phyloP scores from a whole-genome alignment of 2,888 invertebrate genomes.

The Agapostemon virescens region DNA sequence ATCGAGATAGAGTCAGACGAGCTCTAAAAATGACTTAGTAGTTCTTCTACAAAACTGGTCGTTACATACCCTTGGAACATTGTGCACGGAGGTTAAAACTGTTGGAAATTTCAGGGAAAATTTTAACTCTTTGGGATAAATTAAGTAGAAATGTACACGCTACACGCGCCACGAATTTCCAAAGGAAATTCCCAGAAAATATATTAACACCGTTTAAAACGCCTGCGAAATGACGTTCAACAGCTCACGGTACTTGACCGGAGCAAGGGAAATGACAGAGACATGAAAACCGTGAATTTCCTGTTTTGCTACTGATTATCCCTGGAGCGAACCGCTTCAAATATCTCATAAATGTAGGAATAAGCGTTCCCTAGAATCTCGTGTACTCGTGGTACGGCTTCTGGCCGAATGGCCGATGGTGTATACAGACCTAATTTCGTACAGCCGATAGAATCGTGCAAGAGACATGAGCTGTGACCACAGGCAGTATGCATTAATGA shows the following conservation, averaged over 20 bases:
- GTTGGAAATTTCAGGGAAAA: too few relatives aligned
- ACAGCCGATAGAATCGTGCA: neutral
- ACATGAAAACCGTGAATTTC: neutral
- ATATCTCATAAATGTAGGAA: neutral
- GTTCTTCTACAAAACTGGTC: neutral
- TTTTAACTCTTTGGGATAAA: too few relatives aligned
- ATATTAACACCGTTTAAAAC: neutral
- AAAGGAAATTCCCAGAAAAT: neutral
- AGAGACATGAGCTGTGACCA: neutral
- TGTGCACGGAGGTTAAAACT: too few relatives aligned
- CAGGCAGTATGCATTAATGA: slow-evolving; percentile 15
- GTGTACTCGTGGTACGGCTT: neutral
- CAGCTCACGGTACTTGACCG: neutral
- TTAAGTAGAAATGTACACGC: too few relatives aligned
- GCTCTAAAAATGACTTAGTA: neutral
- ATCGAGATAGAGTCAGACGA: neutral
- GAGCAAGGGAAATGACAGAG: neutral
- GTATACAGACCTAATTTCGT: neutral
- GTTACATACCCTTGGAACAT: too few relatives aligned
- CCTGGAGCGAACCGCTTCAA: neutral
- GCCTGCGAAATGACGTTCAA: neutral
- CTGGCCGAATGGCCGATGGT: neutral
- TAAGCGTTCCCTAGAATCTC: neutral
- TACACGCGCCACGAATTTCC: too few relatives aligned
- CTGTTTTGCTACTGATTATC: neutral